Evolutionary conservation across 2,113 vertebrate genomes (phyloP), one percentile per base, ranked within the genome.

Genomic region (Rhabdomys dilectus): DNA sequence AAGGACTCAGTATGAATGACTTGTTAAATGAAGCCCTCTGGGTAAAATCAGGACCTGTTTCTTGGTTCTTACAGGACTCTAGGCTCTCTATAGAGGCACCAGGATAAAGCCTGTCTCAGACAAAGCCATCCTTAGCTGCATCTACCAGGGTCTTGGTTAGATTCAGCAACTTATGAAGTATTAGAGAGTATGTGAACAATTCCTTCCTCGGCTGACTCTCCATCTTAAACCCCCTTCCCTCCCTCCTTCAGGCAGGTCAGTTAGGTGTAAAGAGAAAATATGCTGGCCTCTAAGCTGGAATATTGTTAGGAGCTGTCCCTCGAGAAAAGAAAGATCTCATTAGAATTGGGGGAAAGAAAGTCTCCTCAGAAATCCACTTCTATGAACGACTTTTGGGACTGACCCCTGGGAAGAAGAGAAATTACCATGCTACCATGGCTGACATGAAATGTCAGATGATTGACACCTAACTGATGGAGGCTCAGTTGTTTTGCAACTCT

Each of bases 371-470:
- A 91, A 95, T 91, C 95, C 42, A 77, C 56, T 42, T 88, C 56
- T 80, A 12, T 62, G 58, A 70, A 92, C 29, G 62, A 7, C 91
- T 96, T 92, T 88, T 0, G 0, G 87, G 82, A 51, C 68, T 90
- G 51, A 22, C 64, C 68, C 68, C 60, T 91, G 80, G 95, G 77
- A 93, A 95, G 53, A 94, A 34, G 85, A 91, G 84, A 95, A 94
- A 88, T 94, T 45, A 90, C 70, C 75, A 88, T 39, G 53, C 56
- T 68, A 51, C 68, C 48, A 91, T 90, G 91, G 78, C 45, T 93
- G 90, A 91, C 88, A 90, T 11, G 84, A 94, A 95, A 96, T 89
- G 80, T 97, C 75, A 91, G 34, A 70, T 95, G 90, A 89, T 56
- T 89, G 93, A 94, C 87, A 75, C 68, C 85, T 93, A 77, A 34